A percentile compares a stretch with the other conserved stretches of the same genome.
Evolutionary conservation across 2,888 invertebrate species (phyloP).

Genomic region (Frankliniella fusca): DNA sequence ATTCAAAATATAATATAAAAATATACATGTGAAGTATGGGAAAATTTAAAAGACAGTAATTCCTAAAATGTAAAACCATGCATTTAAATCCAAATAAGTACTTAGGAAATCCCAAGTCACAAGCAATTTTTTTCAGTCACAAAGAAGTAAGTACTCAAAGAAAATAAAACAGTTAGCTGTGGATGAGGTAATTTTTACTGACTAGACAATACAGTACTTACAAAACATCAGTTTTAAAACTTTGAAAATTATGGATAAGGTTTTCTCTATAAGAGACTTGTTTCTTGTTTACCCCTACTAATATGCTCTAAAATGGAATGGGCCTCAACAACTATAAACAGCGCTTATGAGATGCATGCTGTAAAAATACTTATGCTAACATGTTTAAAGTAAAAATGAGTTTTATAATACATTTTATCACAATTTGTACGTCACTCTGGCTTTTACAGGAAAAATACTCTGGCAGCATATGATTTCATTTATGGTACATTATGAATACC

Average conservation of each 20-base stretch:
- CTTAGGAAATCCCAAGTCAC: no score
- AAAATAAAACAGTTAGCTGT: no score
- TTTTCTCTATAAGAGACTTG: background rate
- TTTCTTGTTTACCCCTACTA: background rate
- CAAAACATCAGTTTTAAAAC: background rate
- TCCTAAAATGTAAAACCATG: background rate
- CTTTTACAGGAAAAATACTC: background rate
- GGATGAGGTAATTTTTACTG: background rate
- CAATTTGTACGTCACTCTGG: constrained; percentile 13
- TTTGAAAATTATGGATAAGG: background rate
- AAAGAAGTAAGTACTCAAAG: no score
- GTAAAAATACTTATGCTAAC: background rate
- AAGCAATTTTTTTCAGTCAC: no score
- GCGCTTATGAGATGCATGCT: background rate
- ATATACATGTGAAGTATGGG: background rate
- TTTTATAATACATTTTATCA: background rate
- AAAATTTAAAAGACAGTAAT: background rate
- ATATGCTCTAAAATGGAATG: background rate
- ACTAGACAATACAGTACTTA: background rate
- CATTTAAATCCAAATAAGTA: no score
- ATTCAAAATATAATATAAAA: background rate
- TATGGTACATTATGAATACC: background rate
- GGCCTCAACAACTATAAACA: no score
- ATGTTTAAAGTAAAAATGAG: background rate
- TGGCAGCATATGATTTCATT: background rate